These are phyloP conservation scores for Antheraea mylitta DNA, from an alignment of 1,140 invertebrate genomes.

Conservation along the genomic window DNA sequence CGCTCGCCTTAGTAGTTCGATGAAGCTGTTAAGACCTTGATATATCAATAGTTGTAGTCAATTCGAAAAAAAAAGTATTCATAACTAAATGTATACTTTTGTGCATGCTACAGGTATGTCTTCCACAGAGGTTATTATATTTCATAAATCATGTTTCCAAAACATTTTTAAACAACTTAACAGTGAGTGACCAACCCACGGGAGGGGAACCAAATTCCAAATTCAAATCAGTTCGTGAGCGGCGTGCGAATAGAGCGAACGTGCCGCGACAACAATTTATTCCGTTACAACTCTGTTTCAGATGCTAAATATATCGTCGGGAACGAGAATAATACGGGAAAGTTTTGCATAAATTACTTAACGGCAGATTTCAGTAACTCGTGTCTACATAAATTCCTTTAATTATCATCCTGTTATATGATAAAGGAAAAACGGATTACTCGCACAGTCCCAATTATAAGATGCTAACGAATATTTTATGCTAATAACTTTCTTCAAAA, in stretches of 20 bases:
- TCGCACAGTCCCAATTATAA: not conserved
- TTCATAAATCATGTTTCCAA: constrained; percentile 1
- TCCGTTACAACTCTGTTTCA: constrained; percentile 65
- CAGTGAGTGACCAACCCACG: constrained; percentile 28
- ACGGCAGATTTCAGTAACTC: constrained; percentile 40
- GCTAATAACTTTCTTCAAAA: not conserved
- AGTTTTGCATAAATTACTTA: constrained; percentile 58
- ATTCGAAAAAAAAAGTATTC: too few relatives aligned
- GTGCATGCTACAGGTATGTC: too few relatives aligned
- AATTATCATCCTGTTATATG: constrained; percentile 8
- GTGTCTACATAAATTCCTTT: constrained; percentile 41
- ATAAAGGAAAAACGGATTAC: constrained; percentile 2
- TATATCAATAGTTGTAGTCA: too few relatives aligned
- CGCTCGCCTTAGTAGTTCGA: too few relatives aligned
- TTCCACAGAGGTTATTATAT: too few relatives aligned
- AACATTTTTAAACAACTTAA: constrained; percentile 26
- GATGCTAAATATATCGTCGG: constrained; percentile 69
- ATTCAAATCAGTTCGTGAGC: constrained; percentile 72
- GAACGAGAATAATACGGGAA: constrained; percentile 57
- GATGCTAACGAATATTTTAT: too few relatives aligned
- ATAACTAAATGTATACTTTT: too few relatives aligned
- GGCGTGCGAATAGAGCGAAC: constrained; percentile 55
- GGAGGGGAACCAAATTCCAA: constrained; percentile 56
- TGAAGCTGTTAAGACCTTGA: too few relatives aligned
- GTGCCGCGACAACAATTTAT: constrained; percentile 60